Percentiles rank a stretch among this genome's conserved stretches.
phyloP scores from a whole-genome alignment of 2,113 vertebrate species.

The Ibidorhyncha struthersii region DNA sequence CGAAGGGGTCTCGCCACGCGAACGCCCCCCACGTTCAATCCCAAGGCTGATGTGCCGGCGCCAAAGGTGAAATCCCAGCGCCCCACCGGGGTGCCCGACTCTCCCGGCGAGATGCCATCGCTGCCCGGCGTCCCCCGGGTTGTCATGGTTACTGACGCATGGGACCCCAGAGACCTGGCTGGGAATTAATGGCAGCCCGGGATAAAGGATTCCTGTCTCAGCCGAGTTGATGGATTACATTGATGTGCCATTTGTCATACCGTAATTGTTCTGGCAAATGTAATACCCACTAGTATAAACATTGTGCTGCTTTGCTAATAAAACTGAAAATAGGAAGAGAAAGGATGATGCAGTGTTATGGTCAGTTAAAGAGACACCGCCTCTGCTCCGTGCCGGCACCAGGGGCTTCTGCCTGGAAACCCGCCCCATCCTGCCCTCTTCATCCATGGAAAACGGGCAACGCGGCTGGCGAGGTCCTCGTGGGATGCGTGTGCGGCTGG shows the following conservation, averaged over 20 bases:
- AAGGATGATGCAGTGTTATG: slow-evolving; percentile 89
- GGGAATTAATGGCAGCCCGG: slow-evolving; percentile 94
- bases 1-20: rapidly evolving
- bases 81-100: slow-evolving; percentile 77
- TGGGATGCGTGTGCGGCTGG: not conserved
- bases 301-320: slow-evolving; percentile 95
- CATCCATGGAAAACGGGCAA: rapidly evolving
- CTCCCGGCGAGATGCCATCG: slow-evolving; percentile 81
- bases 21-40: rapidly evolving
- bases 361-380: slow-evolving; percentile 89
- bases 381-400: slow-evolving; percentile 68
- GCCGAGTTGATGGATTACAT: slow-evolving; percentile 94
- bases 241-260: slow-evolving; percentile 99
- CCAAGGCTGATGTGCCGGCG: slow-evolving; percentile 9
- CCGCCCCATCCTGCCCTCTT: not conserved
- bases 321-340: slow-evolving; percentile 90
- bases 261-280: slow-evolving; percentile 99
- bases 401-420: slow-evolving; percentile 21
- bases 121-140: slow-evolving; percentile 84
- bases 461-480: rapidly evolving
- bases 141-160: slow-evolving; percentile 94
- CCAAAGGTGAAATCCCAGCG: slow-evolving; percentile 83
- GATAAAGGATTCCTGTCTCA: slow-evolving; percentile 99
- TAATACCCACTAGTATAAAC: slow-evolving; percentile 99
- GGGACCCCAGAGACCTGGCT: slow-evolving; percentile 91